Percentiles rank a stretch among this genome's conserved stretches.
Conservation (phyloP, 2,113 vertebrate species). For the Tychaedon coryphoeus region DNA sequence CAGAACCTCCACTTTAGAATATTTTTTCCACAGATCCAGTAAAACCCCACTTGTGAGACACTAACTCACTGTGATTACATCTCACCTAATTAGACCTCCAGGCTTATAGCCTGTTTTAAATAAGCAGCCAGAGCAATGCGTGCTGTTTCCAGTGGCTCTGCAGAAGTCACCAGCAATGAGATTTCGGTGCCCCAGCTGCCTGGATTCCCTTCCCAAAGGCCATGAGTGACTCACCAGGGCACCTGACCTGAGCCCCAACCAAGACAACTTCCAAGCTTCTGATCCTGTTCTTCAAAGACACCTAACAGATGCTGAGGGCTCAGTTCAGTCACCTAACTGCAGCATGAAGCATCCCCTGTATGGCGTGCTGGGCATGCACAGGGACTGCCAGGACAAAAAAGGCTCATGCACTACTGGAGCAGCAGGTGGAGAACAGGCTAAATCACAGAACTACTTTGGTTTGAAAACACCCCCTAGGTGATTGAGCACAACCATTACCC, state of each 20-base stretch:
- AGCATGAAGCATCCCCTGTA: too few relatives aligned
- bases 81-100: not conserved
- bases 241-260: not conserved
- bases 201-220: not conserved
- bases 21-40: not conserved
- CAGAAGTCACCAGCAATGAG: not conserved
- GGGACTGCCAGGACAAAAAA: not conserved
- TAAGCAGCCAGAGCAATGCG: not conserved
- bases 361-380: rapidly evolving
- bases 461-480: not conserved
- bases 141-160: not conserved
- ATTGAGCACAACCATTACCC: not conserved
- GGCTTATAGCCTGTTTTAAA: not conserved
- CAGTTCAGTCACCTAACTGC: not conserved
- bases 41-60: not conserved
- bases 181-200: not conserved
- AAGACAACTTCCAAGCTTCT: not conserved
- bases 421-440: not conserved
- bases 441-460: not conserved
- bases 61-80: not conserved
- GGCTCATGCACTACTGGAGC: not conserved
- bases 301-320: not conserved
- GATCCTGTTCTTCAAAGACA: not conserved
- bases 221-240: not conserved
- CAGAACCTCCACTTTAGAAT: not conserved